phyloP scores from a whole-genome alignment of 2,797 vertebrate genomes.

The Limosa lapponica region DNA sequence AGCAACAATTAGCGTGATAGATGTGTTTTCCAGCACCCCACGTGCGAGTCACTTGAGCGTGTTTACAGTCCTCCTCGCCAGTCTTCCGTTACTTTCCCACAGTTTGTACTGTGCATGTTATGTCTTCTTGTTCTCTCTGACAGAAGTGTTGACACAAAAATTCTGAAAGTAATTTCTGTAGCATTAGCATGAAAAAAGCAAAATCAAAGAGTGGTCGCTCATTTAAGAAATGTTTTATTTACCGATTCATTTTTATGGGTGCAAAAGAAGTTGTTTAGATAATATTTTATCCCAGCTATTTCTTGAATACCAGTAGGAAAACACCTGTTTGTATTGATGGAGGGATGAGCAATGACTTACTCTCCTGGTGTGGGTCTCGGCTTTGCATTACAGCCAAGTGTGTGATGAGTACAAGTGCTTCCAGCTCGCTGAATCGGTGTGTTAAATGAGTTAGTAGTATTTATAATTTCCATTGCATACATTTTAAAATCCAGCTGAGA shows the following conservation, averaged over 20 bases:
- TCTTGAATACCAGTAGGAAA: neutral
- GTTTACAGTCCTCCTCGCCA: too few species aligned
- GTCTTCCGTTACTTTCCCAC: too few species aligned
- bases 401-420: neutral
- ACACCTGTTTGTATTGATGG: neutral
- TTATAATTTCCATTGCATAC: constrained; percentile 1
- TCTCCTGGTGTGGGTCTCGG: neutral
- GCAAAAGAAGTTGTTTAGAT: neutral
- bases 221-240: neutral
- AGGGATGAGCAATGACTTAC: neutral
- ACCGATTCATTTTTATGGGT: neutral
- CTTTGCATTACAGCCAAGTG: neutral
- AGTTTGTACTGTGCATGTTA: neutral
- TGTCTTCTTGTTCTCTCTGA: neutral
- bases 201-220: neutral
- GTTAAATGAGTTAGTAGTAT: neutral
- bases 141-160: neutral
- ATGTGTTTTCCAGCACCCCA: too few species aligned
- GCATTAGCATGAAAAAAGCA: neutral
- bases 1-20: too few species aligned
- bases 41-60: too few species aligned
- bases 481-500: constrained; percentile 27
- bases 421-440: neutral
- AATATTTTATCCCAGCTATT: neutral
- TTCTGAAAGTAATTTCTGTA: neutral